phyloP scores from a whole-genome alignment of 2,113 vertebrate species.

The Grus americana region DNA sequence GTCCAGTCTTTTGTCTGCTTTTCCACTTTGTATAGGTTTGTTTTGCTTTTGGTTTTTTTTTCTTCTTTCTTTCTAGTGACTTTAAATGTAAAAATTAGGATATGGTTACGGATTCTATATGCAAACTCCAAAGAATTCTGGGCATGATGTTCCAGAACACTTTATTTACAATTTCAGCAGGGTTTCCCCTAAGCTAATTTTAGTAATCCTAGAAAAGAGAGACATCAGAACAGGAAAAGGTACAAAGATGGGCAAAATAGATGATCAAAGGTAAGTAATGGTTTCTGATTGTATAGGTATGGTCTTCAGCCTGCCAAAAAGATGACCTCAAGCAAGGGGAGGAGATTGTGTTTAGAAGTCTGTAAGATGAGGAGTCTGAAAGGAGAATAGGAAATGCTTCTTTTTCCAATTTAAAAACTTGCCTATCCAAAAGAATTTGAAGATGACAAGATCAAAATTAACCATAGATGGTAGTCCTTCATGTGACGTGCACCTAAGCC shows the following conservation, averaged over 20 bases:
- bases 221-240: neutral
- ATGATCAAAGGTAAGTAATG: neutral
- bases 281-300: neutral
- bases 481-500: neutral
- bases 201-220: neutral
- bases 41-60: rapidly evolving
- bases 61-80: neutral
- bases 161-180: neutral
- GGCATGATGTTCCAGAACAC: neutral
- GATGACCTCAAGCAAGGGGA: neutral
- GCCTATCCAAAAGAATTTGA: neutral
- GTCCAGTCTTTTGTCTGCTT: neutral
- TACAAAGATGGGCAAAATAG: neutral
- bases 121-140: neutral
- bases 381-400: neutral
- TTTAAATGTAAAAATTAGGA: neutral
- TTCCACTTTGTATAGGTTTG: neutral
- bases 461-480: neutral
- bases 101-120: neutral
- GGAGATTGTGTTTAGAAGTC: neutral
- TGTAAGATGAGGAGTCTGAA: neutral
- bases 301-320: neutral
- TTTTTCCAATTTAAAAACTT: neutral
- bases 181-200: neutral
- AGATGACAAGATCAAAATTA: neutral